Conservation (phyloP, 2,888 invertebrate species). For the Sminthurinus aureus region DNA sequence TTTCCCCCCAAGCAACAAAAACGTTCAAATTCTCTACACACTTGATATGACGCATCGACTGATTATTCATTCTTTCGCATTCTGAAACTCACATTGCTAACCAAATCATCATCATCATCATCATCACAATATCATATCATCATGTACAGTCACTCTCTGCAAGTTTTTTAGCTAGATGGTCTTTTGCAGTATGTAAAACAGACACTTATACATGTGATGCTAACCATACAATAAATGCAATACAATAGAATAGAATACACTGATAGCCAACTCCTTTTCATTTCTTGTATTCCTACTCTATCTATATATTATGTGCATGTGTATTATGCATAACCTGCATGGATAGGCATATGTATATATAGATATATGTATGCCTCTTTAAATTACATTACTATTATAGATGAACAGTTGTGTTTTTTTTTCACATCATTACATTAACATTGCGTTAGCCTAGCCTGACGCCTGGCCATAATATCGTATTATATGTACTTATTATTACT, state of each 20-base stretch:
- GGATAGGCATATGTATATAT: not conserved
- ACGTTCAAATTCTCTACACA: slow-evolving; percentile 30
- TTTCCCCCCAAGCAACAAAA: slow-evolving; percentile 55
- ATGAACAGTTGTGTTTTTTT: not conserved
- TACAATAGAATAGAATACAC: not conserved
- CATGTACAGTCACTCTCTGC: not conserved
- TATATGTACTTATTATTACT: not conserved
- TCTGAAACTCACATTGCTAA: slow-evolving; percentile 20
- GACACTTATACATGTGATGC: not conserved
- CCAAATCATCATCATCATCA: slow-evolving; percentile 23
- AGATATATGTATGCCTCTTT: not conserved
- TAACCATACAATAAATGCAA: not conserved
- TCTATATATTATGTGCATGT: not conserved
- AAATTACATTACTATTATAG: no score
- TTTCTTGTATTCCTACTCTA: not conserved
- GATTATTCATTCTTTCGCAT: slow-evolving; percentile 42
- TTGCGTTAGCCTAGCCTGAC: not conserved
- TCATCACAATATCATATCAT: not conserved
- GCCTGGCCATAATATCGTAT: not conserved
- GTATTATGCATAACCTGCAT: not conserved
- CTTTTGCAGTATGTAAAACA: not conserved
- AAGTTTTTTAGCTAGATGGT: not conserved
- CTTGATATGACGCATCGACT: slow-evolving; percentile 42
- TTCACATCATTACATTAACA: not conserved
- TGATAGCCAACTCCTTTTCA: not conserved